phyloP scores from a whole-genome alignment of 2,888 invertebrate genomes.

The Eristalinus aeneus region DNA sequence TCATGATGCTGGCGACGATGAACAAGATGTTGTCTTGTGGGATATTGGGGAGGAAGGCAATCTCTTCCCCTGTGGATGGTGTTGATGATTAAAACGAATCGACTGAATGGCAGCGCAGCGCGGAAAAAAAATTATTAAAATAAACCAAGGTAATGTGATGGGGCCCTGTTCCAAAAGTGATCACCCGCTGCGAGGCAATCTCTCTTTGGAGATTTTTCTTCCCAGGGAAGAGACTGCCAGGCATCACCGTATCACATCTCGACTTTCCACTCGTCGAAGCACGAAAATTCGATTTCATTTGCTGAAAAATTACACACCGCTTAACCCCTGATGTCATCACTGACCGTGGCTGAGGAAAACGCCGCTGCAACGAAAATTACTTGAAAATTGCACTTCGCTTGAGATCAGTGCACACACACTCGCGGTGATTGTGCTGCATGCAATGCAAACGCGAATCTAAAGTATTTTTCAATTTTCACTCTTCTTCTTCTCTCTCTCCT shows the following conservation, averaged over 20 bases:
- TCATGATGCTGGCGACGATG: conserved; percentile 25
- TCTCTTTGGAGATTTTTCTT: conserved; percentile 12
- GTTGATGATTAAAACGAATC: conserved; percentile 63
- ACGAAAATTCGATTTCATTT: conserved; percentile 40
- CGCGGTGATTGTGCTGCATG: conserved; percentile 29
- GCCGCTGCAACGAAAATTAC: conserved; percentile 36
- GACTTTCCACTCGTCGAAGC: conserved; percentile 26
- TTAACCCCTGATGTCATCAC: conserved; percentile 63
- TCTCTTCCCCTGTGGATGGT: conserved; percentile 23
- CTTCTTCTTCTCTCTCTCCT: conserved; percentile 22
- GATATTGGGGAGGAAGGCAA: conserved; percentile 10
- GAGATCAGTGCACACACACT: conserved; percentile 19
- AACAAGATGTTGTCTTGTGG: too few species aligned
- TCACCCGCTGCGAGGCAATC: conserved; percentile 65
- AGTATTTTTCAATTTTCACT: conserved; percentile 43
- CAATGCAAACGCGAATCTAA: conserved; percentile 30
- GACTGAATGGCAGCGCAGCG: conserved; percentile 35
- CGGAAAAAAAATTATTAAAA: not conserved
- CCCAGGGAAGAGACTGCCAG: not conserved
- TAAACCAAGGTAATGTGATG: not conserved
- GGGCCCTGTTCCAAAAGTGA: conserved; percentile 41
- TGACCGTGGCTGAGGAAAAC: not conserved
- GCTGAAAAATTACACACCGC: conserved; percentile 48
- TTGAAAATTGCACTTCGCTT: conserved; percentile 45
- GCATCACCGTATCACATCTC: not conserved